Base-by-base conservation (phyloP, 2,888 invertebrate genomes). In the Seira sanloemensis region DNA sequence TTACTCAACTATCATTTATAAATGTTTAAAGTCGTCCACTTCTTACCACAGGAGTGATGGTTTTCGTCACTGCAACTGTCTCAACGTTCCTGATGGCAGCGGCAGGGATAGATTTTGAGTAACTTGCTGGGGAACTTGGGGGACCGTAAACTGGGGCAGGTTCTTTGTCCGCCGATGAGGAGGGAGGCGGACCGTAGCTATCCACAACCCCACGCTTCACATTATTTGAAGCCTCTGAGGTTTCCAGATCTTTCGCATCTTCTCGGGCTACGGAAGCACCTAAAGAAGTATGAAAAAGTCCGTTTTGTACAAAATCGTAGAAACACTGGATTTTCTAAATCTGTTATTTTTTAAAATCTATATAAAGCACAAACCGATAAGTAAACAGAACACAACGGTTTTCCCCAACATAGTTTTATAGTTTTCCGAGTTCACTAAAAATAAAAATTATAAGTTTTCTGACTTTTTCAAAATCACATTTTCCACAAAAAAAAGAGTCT, bases 41-140 rank as follows among this genome's bases (percentile, higher is more conserved):
- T n/a, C n/a, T n/a, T n/a, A 88, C 88, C n/a, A 88, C 88, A 4
- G 88, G 88, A 23, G 88, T 88, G 19, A 88, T 88, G 2, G 88
- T 88, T 71, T 88, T 88, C 50, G 88, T 88, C 21, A 88, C 88
- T 24, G 88, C 88, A 9, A 88, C 87, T 9, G 88, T 88, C 54
- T 88, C 88, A 16, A 88, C 88, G 73, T 88, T 88, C 16, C 88
- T 68, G 67, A 88, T 88, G 46, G 88, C 88, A 23, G 88, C 88
- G 19, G 88, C 88, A 12, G 86, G 86, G 67, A 88, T 88, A 0
- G 86, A 79, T 26, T 88, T 87, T 16, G 85, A 85, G 71, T 88
- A 88, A 16, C 84, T 76, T 19, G 25, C 54, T 1, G 82, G 76
- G 21, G 7, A 18, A 50, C 37, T 26, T 21, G 80, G 66, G 26